These are phyloP conservation scores for Misgurnus anguillicaudatus DNA, from an alignment of 2,113 vertebrate species.

Conservation along the genomic window DNA sequence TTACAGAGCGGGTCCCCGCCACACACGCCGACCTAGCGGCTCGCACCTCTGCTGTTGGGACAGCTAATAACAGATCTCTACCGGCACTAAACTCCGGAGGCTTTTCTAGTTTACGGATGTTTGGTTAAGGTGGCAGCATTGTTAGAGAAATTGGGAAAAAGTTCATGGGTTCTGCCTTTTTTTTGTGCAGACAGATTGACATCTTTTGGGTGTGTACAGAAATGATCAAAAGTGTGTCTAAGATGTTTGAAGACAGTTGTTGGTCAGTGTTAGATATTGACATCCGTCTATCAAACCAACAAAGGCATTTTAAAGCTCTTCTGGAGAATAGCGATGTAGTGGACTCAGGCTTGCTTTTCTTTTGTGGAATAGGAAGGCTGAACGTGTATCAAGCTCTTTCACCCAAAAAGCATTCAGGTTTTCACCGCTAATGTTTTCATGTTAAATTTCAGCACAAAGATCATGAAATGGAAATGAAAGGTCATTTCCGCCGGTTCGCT, in stretches of 20 bases:
- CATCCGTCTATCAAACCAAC: background rate
- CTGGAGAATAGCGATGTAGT: background rate
- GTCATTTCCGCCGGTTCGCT: background rate
- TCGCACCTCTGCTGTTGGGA: conserved; percentile 28
- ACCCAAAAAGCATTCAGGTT: background rate
- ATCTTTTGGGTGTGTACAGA: background rate
- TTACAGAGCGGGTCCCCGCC: conserved; percentile 12
- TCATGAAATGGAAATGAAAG: background rate
- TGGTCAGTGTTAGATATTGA: too few relatives aligned
- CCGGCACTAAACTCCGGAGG: conserved; percentile 9
- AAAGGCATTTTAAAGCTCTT: background rate
- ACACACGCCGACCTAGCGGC: background rate
- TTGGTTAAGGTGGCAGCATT: conserved; percentile 30
- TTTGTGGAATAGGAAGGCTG: background rate
- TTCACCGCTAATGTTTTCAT: background rate
- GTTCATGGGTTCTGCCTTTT: too few relatives aligned
- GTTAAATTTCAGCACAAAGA: background rate
- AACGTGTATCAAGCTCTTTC: background rate
- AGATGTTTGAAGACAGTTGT: too few relatives aligned
- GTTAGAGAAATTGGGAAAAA: conserved; percentile 6
- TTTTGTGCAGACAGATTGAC: background rate
- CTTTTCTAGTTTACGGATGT: conserved; percentile 20
- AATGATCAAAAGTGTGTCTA: background rate
- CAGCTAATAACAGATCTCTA: conserved; percentile 36
- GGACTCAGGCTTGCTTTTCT: background rate